Evolutionary conservation across 1,140 invertebrate species (phyloP), one percentile per base, ranked within the genome.

Genomic region (Lepidurus packardi): DNA sequence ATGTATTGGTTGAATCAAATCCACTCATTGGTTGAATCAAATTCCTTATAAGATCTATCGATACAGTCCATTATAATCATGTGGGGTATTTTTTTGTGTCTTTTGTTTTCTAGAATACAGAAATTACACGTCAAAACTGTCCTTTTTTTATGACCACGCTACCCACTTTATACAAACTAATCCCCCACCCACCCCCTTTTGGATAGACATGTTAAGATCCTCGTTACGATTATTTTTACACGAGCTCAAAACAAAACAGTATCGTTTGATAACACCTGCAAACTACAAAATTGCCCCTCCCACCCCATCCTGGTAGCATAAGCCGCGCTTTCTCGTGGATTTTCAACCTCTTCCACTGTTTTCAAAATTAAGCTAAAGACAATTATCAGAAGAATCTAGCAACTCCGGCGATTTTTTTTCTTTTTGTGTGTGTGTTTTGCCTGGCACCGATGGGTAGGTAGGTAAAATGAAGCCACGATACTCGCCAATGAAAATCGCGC

Each of bases 141-240:
- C 6, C 53, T 65, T 47, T 65, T n/a, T 7, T 21, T 65, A 16
- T 65, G 16, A 65, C 53, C 53, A 65, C 53, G 53, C 53, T 9
- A n/a, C 16, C 53, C 53, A 21, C 53, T 65, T 65, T 65, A 65
- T 65, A 65, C 53, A 65, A 65, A 65, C 53, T 65, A 65, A 65
- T 7, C 21, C 53, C 34, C 34, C 34, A 34, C 34, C 53, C 53
- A 21, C 53, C n/a, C 53, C 53, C 53, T 3, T 9, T 9, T 9
- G 53, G 53, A 21, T 65, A 11, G 16, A 65, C 53, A 65, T 21
- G 21, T 65, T 21, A n/a, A 7, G 16, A 13, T 16, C 21, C 16
- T 65, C 16, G 8, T 13, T 65, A 16, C 10, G 13, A n/a, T 13
- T 65, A 21, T 65, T 65, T 65, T 65, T 65, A 65, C 53, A 65